Evolutionary conservation across 2,888 invertebrate genomes (phyloP), one percentile per base, ranked within the genome.

Genomic region (Perdita meconis): DNA sequence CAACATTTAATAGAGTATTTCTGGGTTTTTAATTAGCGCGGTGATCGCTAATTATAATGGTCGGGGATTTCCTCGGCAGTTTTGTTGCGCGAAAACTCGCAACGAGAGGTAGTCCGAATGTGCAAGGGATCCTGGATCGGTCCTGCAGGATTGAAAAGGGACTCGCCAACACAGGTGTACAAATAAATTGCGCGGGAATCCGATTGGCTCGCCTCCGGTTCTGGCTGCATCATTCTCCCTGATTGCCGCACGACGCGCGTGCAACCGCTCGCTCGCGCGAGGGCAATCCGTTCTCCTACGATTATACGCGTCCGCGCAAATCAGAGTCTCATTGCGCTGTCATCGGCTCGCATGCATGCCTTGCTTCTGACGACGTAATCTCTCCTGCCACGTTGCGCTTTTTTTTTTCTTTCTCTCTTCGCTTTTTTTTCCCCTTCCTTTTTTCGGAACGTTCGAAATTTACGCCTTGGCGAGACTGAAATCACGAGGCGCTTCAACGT

Each of bases 181-280:
- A 78, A 85, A 86, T 86, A 86, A 86, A 86, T 79, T 83, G 82
- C 64, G 57, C 80, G 75, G 77, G 74, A 80, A 70, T 84, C 76
- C 56, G 86, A 83, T 84, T 82, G 85, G 80, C 69, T 74, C 61
- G 78, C 71, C 74, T 56, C 65, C 61, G 80, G 71, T 88, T 85
- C 83, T 83, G 88, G 88, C 89, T 84, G 84, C 87, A 88, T 89
- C 89, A 89, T 88, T 78, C 86, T 87, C 83, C 81, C 83, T 88
- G 89, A 89, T 89, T 89, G 88, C 89, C 83, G 84, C 82, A 81
- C 82, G 87, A 84, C 78, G 78, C 84, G 81, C 74, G 79, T 70
- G 75, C 79, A 78, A 80, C 80, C 72, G 68, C 67, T 59, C 40
- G 70, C 67, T 50, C 59, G 57, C 57, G 56, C 66, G 40, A 26